A percentile compares a stretch with the other conserved stretches of the same genome.
Conservation (phyloP, 2,888 invertebrate genomes). For the Periphyllus acericola region DNA sequence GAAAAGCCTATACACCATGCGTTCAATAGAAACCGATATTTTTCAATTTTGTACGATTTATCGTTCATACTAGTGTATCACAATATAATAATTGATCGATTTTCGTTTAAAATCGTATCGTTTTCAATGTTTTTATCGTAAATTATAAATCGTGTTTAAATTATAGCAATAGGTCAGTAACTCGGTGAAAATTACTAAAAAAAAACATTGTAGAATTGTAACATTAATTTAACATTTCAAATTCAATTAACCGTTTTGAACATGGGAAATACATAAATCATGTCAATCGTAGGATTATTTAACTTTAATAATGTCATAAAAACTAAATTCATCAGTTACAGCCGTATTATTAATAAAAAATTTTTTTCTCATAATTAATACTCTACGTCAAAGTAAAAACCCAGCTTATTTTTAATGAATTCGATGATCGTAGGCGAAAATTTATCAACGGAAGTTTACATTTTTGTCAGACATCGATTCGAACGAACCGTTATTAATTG, state of each 20-base stretch:
- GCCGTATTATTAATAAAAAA: background rate
- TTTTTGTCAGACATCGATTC: conserved; percentile 7
- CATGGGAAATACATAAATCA: background rate
- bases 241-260: background rate
- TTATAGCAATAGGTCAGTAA: too few species aligned
- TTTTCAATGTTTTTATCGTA: background rate
- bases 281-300: too few species aligned
- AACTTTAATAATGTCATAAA: background rate
- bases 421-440: background rate
- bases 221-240: too few species aligned
- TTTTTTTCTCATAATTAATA: background rate
- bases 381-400: background rate
- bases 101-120: background rate
- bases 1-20: background rate
- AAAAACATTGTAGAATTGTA: too few species aligned
- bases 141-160: too few species aligned
- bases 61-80: too few species aligned
- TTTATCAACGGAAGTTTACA: background rate
- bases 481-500: conserved; percentile 11
- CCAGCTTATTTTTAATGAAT: background rate
- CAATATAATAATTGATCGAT: background rate
- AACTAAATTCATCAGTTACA: background rate
- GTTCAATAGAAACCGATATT: background rate
- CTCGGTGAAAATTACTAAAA: too few species aligned
- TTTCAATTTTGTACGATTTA: background rate